These are phyloP conservation scores for Epistrophe eligans DNA, from an alignment of 2,888 invertebrate species.

Conservation along the genomic window DNA sequence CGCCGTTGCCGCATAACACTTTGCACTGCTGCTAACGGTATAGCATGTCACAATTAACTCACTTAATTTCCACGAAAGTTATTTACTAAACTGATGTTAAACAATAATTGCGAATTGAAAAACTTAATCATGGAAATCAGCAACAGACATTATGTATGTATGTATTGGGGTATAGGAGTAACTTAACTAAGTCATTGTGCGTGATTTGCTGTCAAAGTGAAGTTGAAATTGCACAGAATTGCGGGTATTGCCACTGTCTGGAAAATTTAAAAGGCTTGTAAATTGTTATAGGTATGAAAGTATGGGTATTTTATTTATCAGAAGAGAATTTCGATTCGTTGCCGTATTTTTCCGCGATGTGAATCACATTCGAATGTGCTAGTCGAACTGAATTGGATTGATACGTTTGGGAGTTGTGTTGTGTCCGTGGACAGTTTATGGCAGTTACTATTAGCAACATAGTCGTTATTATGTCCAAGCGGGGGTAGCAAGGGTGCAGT, in stretches of 20 bases:
- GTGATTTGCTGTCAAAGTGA: slow-evolving; percentile 21
- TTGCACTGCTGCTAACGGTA: slow-evolving; percentile 9
- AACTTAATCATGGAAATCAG: slow-evolving; percentile 44
- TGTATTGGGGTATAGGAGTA: not conserved
- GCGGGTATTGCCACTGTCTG: slow-evolving; percentile 1
- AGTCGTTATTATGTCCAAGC: slow-evolving; percentile 71
- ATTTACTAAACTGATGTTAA: slow-evolving; percentile 11
- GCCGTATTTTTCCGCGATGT: slow-evolving; percentile 37
- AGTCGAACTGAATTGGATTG: slow-evolving; percentile 63
- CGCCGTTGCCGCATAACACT: not conserved
- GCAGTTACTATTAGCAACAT: slow-evolving; percentile 83
- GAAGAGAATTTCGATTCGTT: slow-evolving; percentile 10
- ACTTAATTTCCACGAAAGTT: slow-evolving; percentile 36
- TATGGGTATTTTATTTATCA: not conserved
- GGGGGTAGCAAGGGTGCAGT: slow-evolving; percentile 31
- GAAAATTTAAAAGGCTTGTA: slow-evolving; percentile 12
- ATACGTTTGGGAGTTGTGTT: slow-evolving; percentile 78
- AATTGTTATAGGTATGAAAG: not conserved
- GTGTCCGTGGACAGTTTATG: slow-evolving; percentile 81
- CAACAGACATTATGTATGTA: not conserved
- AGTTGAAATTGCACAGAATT: slow-evolving; percentile 17
- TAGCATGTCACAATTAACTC: slow-evolving; percentile 45
- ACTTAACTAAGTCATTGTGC: slow-evolving; percentile 33
- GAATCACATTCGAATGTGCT: slow-evolving; percentile 63
- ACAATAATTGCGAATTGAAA: slow-evolving; percentile 46